Base-by-base conservation (phyloP, 2,888 invertebrate genomes). In the Yponomeuta cagnagella region DNA sequence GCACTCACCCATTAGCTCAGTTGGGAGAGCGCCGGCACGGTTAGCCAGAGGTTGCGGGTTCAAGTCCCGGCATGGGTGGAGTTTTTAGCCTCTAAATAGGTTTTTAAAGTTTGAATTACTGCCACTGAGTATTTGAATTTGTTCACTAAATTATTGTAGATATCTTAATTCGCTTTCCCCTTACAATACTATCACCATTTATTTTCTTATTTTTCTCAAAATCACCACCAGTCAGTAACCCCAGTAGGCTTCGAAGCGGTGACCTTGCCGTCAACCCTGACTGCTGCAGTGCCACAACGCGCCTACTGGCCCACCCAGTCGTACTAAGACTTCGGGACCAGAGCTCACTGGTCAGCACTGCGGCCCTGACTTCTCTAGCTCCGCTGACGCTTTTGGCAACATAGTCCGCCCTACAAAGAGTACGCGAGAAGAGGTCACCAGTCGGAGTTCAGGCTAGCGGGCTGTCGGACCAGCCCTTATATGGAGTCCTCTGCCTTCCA, bases 211-310 rank as follows among this genome's bases (percentile, higher is more conserved):
- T 15, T 58, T 58, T 15, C 52, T 58, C 52, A 58, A 58, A 58
- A 79, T 58, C 48, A 30, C 30, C 82, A 83, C 82, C 83, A 87
- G 88, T 88, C 88, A 87, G 81, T 88, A 81, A 88, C 88, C 88
- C 84, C 83, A 77, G 77, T 5, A 73, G 73, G 23, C 71, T 74
- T 8, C 43, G 43, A 43, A 33, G 72, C 65, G 74, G 72, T 74
- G 82, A 75, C 86, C 84, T 79, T 81, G 80, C 77, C 75, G 80
- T 75, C 78, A 48, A 64, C 65, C 33, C 31, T 70, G 70, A 58
- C 52, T 58, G 52, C 15, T 58, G 15, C 52, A 58, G 15, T 4
- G 15, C 15, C 15, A 33, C 52, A 12, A 12, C 15, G 52, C 52
- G 2, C 10, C 69, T 69, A 33, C 15, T 58, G 52, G 4, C 4